These are phyloP conservation scores for Molorchus minor DNA, from an alignment of 2,888 invertebrate genomes.

Conservation along the genomic window DNA sequence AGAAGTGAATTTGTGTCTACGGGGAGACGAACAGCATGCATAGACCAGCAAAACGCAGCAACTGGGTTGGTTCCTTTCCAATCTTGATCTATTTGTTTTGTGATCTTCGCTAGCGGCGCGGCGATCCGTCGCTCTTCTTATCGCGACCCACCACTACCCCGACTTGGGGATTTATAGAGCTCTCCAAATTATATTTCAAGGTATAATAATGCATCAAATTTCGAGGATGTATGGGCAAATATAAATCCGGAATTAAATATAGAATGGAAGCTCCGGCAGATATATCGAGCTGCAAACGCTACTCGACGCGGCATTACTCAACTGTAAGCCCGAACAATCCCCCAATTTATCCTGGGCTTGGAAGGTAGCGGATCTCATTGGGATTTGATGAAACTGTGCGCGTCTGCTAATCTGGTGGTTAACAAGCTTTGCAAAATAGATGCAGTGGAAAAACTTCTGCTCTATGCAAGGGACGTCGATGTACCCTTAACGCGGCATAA, in stretches of 20 bases:
- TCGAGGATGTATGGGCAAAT: constrained; percentile 61
- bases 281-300: constrained; percentile 63
- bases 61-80: constrained; percentile 56
- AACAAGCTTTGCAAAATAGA: constrained; percentile 64
- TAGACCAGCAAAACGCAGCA: constrained; percentile 56
- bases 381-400: constrained; percentile 64
- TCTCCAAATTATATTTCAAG: constrained; percentile 62
- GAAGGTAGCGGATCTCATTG: constrained; percentile 63
- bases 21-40: constrained; percentile 54
- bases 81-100: constrained; percentile 64
- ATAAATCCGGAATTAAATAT: constrained; percentile 65
- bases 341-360: constrained; percentile 63
- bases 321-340: constrained; percentile 63
- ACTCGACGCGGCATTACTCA: constrained; percentile 63
- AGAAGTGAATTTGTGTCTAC: constrained; percentile 58
- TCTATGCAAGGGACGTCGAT: constrained; percentile 13
- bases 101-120: constrained; percentile 60
- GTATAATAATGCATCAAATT: constrained; percentile 64
- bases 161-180: constrained; percentile 53
- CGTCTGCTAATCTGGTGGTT: constrained; percentile 63
- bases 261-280: constrained; percentile 60
- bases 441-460: constrained; percentile 48
- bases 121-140: constrained; percentile 60
- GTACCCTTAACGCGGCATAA: background rate
- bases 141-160: constrained; percentile 58